Evolutionary conservation across 2,888 invertebrate genomes (phyloP).

Genomic region (Heliconius charithonia): DNA sequence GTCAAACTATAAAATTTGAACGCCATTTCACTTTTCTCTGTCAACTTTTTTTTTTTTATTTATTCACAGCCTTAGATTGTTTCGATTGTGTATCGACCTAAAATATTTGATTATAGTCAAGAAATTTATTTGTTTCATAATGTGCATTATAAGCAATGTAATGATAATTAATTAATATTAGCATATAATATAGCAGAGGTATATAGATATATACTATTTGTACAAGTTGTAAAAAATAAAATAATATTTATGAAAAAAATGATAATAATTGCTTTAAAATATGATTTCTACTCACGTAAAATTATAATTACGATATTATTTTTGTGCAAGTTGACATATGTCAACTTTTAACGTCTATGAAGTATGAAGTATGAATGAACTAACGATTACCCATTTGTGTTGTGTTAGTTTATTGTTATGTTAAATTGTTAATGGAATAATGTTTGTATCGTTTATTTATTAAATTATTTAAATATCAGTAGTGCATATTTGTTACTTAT

Average conservation of each 20-base stretch:
- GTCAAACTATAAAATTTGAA: not conserved
- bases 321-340: not conserved
- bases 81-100: not conserved
- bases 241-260: too few relatives aligned
- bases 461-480: not conserved
- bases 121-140: not conserved
- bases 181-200: not conserved
- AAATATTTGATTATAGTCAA: not conserved
- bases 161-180: not conserved
- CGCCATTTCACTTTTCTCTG: slow-evolving; percentile 10
- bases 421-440: not conserved
- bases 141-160: not conserved
- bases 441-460: not conserved
- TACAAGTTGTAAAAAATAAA: not conserved
- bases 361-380: not conserved
- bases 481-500: not conserved
- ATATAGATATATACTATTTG: not conserved
- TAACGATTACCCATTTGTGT: not conserved
- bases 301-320: too few relatives aligned
- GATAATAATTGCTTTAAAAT: too few relatives aligned
- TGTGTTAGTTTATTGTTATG: not conserved
- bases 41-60: slow-evolving; percentile 7
- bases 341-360: not conserved
- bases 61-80: not conserved
- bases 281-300: too few relatives aligned